Base-by-base conservation (phyloP, 1,140 invertebrate species). In the Forficula auricularia region DNA sequence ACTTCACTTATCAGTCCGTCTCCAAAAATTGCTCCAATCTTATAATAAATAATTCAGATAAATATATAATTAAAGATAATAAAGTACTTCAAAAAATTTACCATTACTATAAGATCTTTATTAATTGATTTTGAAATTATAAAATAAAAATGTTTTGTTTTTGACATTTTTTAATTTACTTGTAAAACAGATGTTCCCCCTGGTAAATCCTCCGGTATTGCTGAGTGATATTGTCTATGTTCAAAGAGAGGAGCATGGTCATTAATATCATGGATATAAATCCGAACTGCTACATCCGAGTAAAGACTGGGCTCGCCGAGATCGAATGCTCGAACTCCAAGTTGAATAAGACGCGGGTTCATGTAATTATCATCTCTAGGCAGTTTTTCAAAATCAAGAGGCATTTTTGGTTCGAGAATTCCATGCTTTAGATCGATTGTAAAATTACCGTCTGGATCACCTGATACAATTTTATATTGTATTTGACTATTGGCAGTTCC, bases 181-280 rank as follows among this genome's bases (percentile, higher is more conserved):
- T 84, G 78, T 1, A 88, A 53, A 38, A 91, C 71, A 19, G 73
- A 76, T 38, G 78, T 87, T 1, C 85, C 84, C 13, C 76, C 76
- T 0, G 72, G 66, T 46, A 79, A 69, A 57, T 89, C 83, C 62
- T 94, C 89, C 0, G 80, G 75, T 30, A 94, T 77, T 3, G 75
- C 34, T 43, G 52, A 69, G 38, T 75, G 72, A 56, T 92, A 92
- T 40, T 77, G 58, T 36, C 63, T 59, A 50, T 75, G 68, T 50
- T 83, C 75, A 59, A 92, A 94, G 47, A 72, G 60, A 0, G 89
- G 89, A 1, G 72, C 63, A 63, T 88, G 75, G 53, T 92, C 88
- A 60, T 94, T 94, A 3, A 79, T 70, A 59, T 94, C 89, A 50
- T 83, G 75, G 2, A 92, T 72, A 59, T 85, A 86, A 43, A 95